A percentile compares a stretch with the other conserved stretches of the same genome.
These are phyloP conservation scores for Aurelia aurita DNA, from an alignment of 30 jellyfish, hydroid and myxozoan genomes.

Conservation along the genomic window DNA sequence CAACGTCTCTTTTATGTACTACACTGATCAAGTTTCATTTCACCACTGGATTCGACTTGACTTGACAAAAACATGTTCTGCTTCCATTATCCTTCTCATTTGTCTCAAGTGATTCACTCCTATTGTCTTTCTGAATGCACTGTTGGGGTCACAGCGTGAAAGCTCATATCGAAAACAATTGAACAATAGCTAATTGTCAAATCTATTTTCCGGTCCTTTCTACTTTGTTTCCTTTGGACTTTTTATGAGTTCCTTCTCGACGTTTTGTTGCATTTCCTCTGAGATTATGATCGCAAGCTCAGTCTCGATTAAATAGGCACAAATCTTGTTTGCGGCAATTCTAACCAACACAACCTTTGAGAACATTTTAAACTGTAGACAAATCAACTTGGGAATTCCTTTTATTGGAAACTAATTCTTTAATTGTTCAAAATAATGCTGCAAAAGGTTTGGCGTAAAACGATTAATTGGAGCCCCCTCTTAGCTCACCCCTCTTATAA, in stretches of 20 bases:
- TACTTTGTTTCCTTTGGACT: slow-evolving; percentile 1
- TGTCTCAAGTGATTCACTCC: slow-evolving; percentile 39
- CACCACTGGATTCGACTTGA: too few species aligned
- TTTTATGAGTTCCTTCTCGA: slow-evolving; percentile 25
- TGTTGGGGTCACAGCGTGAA: slow-evolving; percentile 6
- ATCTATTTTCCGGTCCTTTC: slow-evolving; percentile 34
- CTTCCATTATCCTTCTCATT: slow-evolving; percentile 29
- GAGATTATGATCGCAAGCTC: not conserved
- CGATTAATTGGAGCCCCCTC: too few species aligned
- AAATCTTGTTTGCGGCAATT: slow-evolving; percentile 39
- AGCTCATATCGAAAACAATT: slow-evolving; percentile 7
- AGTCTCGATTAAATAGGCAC: slow-evolving; percentile 7
- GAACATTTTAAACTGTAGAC: too few species aligned
- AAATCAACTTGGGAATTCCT: too few species aligned
- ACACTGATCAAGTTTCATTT: too few species aligned
- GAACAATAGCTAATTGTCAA: slow-evolving; percentile 36
- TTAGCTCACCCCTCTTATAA: too few species aligned
- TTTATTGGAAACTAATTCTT: too few species aligned
- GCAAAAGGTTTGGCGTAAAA: too few species aligned
- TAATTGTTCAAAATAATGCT: too few species aligned
- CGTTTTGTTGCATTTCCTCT: not conserved
- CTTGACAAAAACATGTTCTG: slow-evolving; percentile 33
- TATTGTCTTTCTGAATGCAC: slow-evolving; percentile 10
- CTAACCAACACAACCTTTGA: too few species aligned
- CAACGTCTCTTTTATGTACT: too few species aligned